phyloP scores from a whole-genome alignment of 2,888 invertebrate genomes.

The Bhutanitis thaidina region DNA sequence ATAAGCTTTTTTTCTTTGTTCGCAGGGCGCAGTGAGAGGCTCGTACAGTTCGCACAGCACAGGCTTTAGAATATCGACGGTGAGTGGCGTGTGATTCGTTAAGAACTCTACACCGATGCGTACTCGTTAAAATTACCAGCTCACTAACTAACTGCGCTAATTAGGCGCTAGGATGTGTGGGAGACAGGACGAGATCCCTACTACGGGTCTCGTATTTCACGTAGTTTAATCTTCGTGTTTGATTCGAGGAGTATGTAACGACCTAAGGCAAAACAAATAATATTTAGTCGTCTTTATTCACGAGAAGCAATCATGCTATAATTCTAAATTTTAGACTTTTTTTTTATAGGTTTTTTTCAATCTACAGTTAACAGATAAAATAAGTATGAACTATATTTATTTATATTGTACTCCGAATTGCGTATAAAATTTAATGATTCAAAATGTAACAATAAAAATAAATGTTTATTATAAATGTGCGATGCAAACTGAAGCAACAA shows the following conservation, averaged over 20 bases:
- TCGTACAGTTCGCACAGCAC: constrained; percentile 28
- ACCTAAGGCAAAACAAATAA: no score
- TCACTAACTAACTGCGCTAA: constrained; percentile 29
- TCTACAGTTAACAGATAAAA: neutral
- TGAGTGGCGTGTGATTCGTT: constrained; percentile 33
- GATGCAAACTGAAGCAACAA: neutral
- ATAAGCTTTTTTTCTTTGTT: constrained; percentile 26
- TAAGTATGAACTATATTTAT: neutral
- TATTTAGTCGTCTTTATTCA: no score
- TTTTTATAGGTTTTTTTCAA: no score
- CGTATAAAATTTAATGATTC: neutral
- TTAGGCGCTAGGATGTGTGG: constrained; percentile 23
- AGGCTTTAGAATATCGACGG: constrained; percentile 45
- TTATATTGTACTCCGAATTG: neutral
- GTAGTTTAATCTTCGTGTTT: neutral
- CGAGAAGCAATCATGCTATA: no score
- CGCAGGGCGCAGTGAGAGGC: constrained; percentile 41
- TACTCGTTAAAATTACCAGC: constrained; percentile 30
- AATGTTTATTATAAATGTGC: neutral
- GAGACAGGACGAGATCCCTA: constrained; percentile 12
- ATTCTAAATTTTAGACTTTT: no score
- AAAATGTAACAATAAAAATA: neutral
- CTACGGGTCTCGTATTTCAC: neutral
- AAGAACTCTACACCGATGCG: constrained; percentile 24
- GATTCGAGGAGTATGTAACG: constrained; percentile 1